Percentiles rank a stretch among this genome's conserved stretches.
These are phyloP conservation scores for Hydractinia symbiolongicarpus DNA, from an alignment of 30 jellyfish, hydroid and myxozoan genomes.

Conservation along the genomic window DNA sequence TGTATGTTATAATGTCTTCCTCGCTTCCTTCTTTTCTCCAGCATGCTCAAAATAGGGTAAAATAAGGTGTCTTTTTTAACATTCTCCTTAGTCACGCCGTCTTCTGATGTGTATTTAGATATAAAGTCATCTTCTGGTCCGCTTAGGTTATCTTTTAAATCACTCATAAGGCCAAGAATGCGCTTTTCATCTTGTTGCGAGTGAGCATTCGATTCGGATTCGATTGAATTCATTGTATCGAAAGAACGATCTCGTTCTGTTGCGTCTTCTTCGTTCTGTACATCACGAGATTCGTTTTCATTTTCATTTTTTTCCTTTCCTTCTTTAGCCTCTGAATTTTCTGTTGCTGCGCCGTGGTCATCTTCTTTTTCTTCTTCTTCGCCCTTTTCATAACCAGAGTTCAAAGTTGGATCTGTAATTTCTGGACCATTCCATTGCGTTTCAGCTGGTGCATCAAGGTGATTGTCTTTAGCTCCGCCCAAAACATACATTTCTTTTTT, in stretches of 20 bases:
- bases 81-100: neutral
- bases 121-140: constrained; percentile 18
- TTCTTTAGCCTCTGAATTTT: neutral
- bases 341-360: neutral
- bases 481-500: neutral
- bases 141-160: neutral
- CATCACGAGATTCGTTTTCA: neutral
- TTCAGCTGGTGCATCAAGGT: neutral
- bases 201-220: constrained; percentile 34
- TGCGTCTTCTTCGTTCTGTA: neutral
- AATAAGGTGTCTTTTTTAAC: neutral
- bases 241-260: no score
- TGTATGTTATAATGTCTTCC: no score
- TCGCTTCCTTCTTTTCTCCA: no score
- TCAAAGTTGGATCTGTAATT: neutral
- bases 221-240: neutral
- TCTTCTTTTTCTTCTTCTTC: constrained; percentile 7
- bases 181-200: neutral
- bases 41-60: no score
- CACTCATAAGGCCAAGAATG: neutral
- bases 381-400: neutral
- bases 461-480: neutral
- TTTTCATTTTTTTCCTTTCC: neutral
- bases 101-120: neutral
- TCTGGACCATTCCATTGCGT: neutral